A percentile compares a stretch with the other conserved stretches of the same genome.
These are phyloP conservation scores for Cataglyphis rosenhaueri DNA, from an alignment of 2,888 invertebrate genomes.

Conservation along the genomic window DNA sequence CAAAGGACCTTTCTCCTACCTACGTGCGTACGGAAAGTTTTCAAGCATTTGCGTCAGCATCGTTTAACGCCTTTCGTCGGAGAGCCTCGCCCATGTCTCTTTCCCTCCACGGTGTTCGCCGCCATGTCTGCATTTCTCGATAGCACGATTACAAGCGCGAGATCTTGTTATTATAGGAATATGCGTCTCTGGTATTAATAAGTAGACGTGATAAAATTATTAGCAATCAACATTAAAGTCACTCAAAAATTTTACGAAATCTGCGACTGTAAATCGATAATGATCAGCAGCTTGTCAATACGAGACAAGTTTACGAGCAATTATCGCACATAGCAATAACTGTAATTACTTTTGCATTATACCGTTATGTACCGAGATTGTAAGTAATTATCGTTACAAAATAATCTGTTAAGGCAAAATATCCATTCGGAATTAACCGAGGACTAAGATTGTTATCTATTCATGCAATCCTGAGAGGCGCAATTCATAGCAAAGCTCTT, in stretches of 20 bases:
- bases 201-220: not conserved
- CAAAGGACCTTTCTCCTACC: conserved; percentile 32
- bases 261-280: not conserved
- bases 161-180: not conserved
- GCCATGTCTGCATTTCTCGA: not conserved
- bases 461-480: not conserved
- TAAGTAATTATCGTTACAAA: not conserved
- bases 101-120: not conserved
- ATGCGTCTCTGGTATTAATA: not conserved
- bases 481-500: not conserved
- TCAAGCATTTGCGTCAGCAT: conserved; percentile 30
- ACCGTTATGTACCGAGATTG: not conserved
- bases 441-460: not conserved
- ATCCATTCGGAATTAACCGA: not conserved
- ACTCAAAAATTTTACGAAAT: not conserved
- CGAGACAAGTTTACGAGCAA: not conserved
- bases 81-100: conserved; percentile 32
- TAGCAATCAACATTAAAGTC: not conserved
- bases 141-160: not conserved
- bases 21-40: conserved; percentile 23
- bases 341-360: not conserved
- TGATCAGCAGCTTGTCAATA: not conserved
- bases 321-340: not conserved
- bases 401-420: conserved; percentile 11
- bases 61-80: conserved; percentile 32